Conservation (phyloP, 1,140 invertebrate species). For the Eriosoma lanigerum region DNA sequence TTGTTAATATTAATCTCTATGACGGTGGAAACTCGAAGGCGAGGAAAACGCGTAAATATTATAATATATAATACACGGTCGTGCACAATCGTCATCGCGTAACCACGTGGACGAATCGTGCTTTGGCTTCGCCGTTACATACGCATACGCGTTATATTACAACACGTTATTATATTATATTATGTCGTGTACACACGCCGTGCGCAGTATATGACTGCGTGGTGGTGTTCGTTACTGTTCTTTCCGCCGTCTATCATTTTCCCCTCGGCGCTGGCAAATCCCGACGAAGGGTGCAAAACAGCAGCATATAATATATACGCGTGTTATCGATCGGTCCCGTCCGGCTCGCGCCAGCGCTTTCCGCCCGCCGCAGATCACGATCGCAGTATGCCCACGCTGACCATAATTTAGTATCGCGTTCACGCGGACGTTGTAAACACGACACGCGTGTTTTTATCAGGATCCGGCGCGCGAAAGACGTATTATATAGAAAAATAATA, state of each 20-base stretch:
- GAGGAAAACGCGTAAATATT: too few species aligned
- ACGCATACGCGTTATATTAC: not conserved
- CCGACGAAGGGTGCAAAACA: conserved; percentile 24
- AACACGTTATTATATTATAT: too few species aligned
- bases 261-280: not conserved
- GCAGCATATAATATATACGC: not conserved
- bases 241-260: not conserved
- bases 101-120: conserved; percentile 19
- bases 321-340: conserved; percentile 22
- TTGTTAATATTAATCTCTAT: too few species aligned
- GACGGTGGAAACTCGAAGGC: too few species aligned
- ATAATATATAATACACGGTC: too few species aligned
- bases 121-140: not conserved
- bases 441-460: conserved; percentile 46
- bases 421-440: conserved; percentile 17
- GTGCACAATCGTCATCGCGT: too few species aligned
- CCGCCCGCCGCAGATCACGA: not conserved
- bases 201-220: not conserved
- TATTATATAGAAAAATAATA: too few species aligned
- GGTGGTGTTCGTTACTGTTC: not conserved
- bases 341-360: conserved; percentile 45
- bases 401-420: conserved; percentile 34
- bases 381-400: conserved; percentile 45
- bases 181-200: not conserved
- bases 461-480: not conserved